phyloP scores from a whole-genome alignment of 2,888 invertebrate genomes.

The Byasa hedistus region DNA sequence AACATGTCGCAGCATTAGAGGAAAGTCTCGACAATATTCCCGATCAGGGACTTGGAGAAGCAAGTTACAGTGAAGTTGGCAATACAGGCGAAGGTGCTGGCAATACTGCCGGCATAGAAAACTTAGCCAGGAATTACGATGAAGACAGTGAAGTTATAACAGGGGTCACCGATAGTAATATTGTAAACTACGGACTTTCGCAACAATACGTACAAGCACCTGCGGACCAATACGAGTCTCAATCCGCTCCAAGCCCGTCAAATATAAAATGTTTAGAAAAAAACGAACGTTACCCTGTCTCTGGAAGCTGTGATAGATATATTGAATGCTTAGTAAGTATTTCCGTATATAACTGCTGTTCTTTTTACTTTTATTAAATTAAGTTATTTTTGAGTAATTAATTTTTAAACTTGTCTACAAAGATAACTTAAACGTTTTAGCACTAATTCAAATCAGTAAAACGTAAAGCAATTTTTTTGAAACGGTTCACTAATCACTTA shows the following conservation, averaged over 20 bases:
- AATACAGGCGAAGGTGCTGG: constrained; percentile 10
- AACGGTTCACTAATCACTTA: no score
- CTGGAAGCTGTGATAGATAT: constrained; percentile 87
- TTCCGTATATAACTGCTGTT: background rate
- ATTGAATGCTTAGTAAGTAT: constrained; percentile 82
- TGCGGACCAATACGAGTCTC: constrained; percentile 40
- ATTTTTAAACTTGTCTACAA: no score
- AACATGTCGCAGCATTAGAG: constrained; percentile 30
- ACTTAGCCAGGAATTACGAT: constrained; percentile 7
- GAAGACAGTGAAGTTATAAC: constrained; percentile 29
- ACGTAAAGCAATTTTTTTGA: no score
- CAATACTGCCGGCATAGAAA: constrained; percentile 1
- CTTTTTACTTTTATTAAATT: no score
- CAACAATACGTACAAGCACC: constrained; percentile 39
- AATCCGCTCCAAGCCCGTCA: constrained; percentile 36
- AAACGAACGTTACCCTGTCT: constrained; percentile 84
- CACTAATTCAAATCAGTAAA: no score
- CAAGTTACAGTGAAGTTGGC: constrained; percentile 6
- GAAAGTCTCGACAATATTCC: constrained; percentile 11
- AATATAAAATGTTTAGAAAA: constrained; percentile 81
- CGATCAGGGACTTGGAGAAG: constrained; percentile 5
- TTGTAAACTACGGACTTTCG: constrained; percentile 10
- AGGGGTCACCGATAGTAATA: constrained; percentile 17
- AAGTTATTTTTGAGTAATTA: no score
- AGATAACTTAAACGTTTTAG: no score